Evolutionary conservation across 2,888 invertebrate genomes (phyloP), one percentile per base, ranked within the genome.

Genomic region (Pachydiplax longipennis): DNA sequence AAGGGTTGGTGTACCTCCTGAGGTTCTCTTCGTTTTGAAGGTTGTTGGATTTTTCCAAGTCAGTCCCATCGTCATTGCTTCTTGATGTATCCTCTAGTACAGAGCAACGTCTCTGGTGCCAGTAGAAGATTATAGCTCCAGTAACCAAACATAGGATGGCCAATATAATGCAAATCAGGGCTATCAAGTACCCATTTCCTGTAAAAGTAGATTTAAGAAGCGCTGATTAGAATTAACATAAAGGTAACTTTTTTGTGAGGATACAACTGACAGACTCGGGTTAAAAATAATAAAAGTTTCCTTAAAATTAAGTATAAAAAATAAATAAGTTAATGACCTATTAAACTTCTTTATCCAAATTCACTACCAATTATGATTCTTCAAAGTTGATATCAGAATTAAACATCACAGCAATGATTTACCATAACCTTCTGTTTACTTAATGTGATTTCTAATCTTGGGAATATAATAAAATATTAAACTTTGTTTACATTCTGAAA

Each of bases 11-110:
- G 94, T 97, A 97, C 92, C 98, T 95, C 90, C 98, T 95, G 91
- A 98, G 95, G 93, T 98, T 98, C 94, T 98, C 98, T 93, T 98
- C 98, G 94, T 98, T 98, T 94, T 98, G 98, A 91, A 98, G 94
- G 94, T 98, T 98, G 94, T 98, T 98, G 4, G 98, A 97, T 93
- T 98, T 98, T 93, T 98, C 98, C 31, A 90, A 22, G 37, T 91
- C 91, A 61, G 91, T 91, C 35, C 91, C 81, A 37, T 90, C 83
- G 13, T 82, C 90, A 73, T 90, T 91, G 90, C 91, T 91, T 90
- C 82, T 90, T 82, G 90, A 81, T 61, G 91, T 81, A 40, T 90
- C 90, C 10, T 93, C 81, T 95, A 91, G 95, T 94, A 83, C 95
- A 95, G 92, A 95, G 25, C 95, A 94, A 91, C 95, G 93, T 35